phyloP scores from a whole-genome alignment of 2,113 vertebrate genomes.

The Hemiscyllium ocellatum region DNA sequence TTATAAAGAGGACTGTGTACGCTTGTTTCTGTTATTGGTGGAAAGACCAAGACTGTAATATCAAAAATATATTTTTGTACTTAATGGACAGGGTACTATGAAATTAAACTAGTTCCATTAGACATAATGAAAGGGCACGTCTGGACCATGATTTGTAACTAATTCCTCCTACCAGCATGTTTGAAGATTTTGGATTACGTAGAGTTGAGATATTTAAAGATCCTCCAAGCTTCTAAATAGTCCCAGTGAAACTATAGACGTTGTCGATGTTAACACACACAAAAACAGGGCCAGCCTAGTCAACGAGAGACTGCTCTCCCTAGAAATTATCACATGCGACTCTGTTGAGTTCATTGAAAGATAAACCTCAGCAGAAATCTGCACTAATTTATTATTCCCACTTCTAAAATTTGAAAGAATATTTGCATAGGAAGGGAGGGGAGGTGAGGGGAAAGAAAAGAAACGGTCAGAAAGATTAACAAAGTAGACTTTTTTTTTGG shows the following conservation, averaged over 20 bases:
- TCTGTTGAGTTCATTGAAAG: neutral
- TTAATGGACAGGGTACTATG: neutral
- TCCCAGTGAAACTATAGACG: neutral
- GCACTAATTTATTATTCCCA: neutral
- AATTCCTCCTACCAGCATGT: neutral
- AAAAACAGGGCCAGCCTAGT: neutral
- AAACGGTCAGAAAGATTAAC: neutral
- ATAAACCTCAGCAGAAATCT: neutral
- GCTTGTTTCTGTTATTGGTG: neutral
- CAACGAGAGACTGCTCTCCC: neutral
- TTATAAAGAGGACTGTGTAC: neutral
- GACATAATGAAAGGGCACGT: neutral
- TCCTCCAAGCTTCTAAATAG: neutral
- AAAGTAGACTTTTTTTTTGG: neutral
- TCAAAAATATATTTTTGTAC: constrained; percentile 7
- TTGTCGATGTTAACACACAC: neutral
- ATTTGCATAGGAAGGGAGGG: too few relatives aligned
- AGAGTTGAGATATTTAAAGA: neutral
- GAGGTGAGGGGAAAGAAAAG: neutral
- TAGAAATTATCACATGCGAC: neutral
- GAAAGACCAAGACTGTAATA: neutral
- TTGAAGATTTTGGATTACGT: neutral
- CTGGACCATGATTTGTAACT: neutral
- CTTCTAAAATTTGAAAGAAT: neutral
- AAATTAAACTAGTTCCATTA: neutral